Percentiles rank a stretch among this genome's conserved stretches.
These are phyloP conservation scores for Cebus imitator DNA, from an alignment of 2,113 vertebrate species.

Conservation along the genomic window DNA sequence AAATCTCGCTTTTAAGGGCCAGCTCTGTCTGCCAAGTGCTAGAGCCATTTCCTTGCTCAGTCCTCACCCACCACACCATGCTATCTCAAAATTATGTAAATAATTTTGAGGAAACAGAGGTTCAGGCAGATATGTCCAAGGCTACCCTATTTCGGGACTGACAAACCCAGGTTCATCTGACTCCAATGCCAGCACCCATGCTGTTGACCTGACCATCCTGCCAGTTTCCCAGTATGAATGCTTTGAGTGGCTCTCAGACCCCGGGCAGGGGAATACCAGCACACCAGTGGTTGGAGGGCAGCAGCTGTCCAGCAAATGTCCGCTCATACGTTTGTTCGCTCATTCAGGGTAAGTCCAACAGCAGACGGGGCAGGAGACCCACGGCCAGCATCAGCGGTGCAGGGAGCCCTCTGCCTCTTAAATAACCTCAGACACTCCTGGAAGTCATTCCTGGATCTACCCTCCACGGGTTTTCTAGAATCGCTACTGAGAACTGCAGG, in stretches of 20 bases:
- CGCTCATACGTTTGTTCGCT: not conserved
- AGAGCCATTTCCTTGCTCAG: not conserved
- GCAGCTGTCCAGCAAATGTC: not conserved
- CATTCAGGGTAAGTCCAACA: rapidly evolving
- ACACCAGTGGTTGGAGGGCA: not conserved
- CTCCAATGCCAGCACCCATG: not conserved
- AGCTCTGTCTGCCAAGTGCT: not conserved
- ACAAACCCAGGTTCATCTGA: not conserved
- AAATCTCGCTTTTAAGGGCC: not conserved
- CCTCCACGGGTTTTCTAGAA: rapidly evolving
- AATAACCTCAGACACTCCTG: not conserved
- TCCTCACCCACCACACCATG: not conserved
- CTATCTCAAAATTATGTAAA: no score
- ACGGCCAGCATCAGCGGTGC: not conserved
- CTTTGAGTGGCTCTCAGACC: not conserved
- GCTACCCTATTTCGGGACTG: not conserved
- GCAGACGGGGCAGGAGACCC: rapidly evolving
- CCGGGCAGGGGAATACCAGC: no score
- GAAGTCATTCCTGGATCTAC: no score
- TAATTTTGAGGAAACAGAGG: not conserved
- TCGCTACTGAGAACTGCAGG: rapidly evolving
- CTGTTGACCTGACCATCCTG: not conserved
- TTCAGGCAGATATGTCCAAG: not conserved
- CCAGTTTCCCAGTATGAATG: not conserved
- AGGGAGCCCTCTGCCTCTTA: not conserved